A percentile compares a stretch with the other conserved stretches of the same genome.
Conservation (phyloP, 2,888 invertebrate genomes). For the Leptothorax acervorum region DNA sequence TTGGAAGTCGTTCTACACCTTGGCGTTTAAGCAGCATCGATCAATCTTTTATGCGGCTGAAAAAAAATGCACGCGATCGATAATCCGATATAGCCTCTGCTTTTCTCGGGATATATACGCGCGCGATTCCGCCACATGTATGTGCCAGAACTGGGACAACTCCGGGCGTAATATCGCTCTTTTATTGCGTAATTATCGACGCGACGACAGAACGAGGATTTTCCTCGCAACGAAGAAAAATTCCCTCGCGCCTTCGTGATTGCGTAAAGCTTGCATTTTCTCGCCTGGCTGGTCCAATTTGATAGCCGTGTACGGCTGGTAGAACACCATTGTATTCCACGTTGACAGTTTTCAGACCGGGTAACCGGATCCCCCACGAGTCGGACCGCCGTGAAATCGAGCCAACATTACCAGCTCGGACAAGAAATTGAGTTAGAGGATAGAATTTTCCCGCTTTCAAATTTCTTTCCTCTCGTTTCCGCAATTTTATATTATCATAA, state of each 20-base stretch:
- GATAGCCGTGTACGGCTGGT: background rate
- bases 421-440: constrained; percentile 27
- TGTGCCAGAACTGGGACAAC: constrained; percentile 58
- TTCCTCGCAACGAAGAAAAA: constrained; percentile 26
- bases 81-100: constrained; percentile 51
- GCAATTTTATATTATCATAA: background rate
- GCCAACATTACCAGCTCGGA: constrained; percentile 1
- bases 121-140: constrained; percentile 24
- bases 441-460: constrained; percentile 28
- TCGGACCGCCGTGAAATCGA: constrained; percentile 29
- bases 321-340: constrained; percentile 10
- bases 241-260: constrained; percentile 26
- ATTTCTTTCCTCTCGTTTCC: constrained; percentile 7
- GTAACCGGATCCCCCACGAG: constrained; percentile 10
- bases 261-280: constrained; percentile 44
- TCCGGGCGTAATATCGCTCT: constrained; percentile 50
- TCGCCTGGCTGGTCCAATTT: constrained; percentile 53
- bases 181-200: constrained; percentile 64
- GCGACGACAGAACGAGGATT: constrained; percentile 16
- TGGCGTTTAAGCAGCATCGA: constrained; percentile 47
- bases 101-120: constrained; percentile 38
- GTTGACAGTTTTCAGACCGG: constrained; percentile 19
- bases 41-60: constrained; percentile 52
- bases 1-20: constrained; percentile 41
- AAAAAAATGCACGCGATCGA: constrained; percentile 51